A percentile compares a stretch with the other conserved stretches of the same genome.
These are phyloP conservation scores for Lepus oiostolus DNA, from an alignment of 2,797 vertebrate species.

Conservation along the genomic window DNA sequence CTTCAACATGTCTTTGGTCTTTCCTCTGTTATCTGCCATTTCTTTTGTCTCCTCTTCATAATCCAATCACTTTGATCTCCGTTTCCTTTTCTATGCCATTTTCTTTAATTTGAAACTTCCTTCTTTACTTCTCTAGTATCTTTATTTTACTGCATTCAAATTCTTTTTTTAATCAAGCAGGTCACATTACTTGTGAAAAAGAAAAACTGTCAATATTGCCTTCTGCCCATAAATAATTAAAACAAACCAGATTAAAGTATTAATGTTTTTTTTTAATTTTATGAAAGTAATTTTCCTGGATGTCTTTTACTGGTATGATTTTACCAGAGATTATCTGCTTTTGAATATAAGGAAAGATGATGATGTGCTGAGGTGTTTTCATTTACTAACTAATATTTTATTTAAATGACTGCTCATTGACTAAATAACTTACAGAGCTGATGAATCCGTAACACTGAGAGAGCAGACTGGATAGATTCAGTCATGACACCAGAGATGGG, in stretches of 20 bases:
- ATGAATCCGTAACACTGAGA: conserved; percentile 17
- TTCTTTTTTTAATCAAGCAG: conserved; percentile 29
- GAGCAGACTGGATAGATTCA: conserved; percentile 6
- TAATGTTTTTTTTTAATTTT: conserved; percentile 56
- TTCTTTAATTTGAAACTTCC: conserved; percentile 70
- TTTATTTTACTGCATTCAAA: conserved; percentile 39
- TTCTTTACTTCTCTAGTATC: conserved; percentile 52
- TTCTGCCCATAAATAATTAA: conserved; percentile 19
- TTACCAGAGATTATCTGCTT: background rate
- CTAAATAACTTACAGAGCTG: background rate
- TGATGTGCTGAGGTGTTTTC: background rate
- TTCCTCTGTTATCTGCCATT: conserved; percentile 70
- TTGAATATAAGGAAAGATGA: conserved; percentile 11
- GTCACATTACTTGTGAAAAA: conserved; percentile 53
- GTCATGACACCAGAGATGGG: background rate
- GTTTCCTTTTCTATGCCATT: conserved; percentile 56
- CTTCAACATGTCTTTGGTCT: conserved; percentile 49
- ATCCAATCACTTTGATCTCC: conserved; percentile 68
- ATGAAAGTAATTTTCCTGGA: conserved; percentile 1
- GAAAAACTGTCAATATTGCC: conserved; percentile 65
- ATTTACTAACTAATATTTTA: conserved; percentile 53
- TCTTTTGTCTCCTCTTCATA: conserved; percentile 44
- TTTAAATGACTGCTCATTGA: conserved; percentile 37
- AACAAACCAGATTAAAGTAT: background rate
- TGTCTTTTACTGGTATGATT: conserved; percentile 4